Base-by-base conservation (phyloP, 2,113 vertebrate species). In the Eubucco bourcierii region DNA sequence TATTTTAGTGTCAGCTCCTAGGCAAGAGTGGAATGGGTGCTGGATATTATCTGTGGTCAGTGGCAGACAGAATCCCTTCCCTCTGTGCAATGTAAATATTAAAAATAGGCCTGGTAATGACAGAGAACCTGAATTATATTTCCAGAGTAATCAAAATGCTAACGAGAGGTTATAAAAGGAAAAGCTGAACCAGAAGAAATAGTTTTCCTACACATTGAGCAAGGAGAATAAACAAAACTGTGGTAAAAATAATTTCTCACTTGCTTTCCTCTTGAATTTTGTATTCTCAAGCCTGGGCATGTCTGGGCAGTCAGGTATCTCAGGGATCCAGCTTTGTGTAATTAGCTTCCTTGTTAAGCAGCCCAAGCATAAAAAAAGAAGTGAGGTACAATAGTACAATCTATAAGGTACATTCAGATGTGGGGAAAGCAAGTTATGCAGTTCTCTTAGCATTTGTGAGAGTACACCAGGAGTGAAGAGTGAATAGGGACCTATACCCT, bases 181-280 rank as follows among this genome's bases (percentile, higher is more conserved):
- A 71, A 73, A 90, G 33, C 1, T 0, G 1, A 66, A 41, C 18
- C 83, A 65, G 73, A 6, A 31, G 3, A 11, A 44, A 34, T 4
- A 7, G 4, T 53, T 84, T 85, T 90, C 15, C 6, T 4, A 37
- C 78, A 21, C 12, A 64, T 3, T 44, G 10, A 76, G 34, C 79
- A 71, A 56, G 29, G n/a, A 59, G 87, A 87, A 89, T n/a, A 78
- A 80, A 74, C 12, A 37, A 88, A 88, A 29, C 27, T 18, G 50
- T 29, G 14, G 7, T 68, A 76, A 87, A 92, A 89, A 63, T 59
- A n/a, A 59, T 74, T 76, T 67, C n/a, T 71, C 2, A 10, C 3
- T 71, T 7, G 47, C 24, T 84, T 87, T 24, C 34, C 7, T 93
- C 9, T 74, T 81, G n/a, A 63, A 44, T 76, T 80, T 82, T 74